Evolutionary conservation across 2,888 invertebrate species (phyloP), one percentile per base, ranked within the genome.

Genomic region (Morpho helenor): DNA sequence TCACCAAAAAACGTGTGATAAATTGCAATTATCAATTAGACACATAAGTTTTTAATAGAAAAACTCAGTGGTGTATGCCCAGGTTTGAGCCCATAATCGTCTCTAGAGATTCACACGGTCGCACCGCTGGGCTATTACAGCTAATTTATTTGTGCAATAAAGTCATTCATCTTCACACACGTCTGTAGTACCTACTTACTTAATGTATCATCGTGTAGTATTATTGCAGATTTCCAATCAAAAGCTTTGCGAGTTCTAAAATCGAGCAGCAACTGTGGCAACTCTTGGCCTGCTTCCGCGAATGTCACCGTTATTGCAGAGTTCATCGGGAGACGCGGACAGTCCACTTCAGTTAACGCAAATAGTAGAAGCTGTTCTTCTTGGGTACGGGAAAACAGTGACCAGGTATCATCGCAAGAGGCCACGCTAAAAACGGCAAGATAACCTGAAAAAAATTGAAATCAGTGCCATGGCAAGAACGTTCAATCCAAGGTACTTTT

Each of bases 211-310:
- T 97, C 96, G 68, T 95, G 94, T 31, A 97, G 80, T 46, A 96
- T 84, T 46, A 94, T 91, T 9, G 94, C 93, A 0, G 94, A 93
- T 70, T 93, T 94, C 96, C 96, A 96, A 48, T 92, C 87, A 7
- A 96, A 91, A 0, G 93, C 91, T 50, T 91, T 87, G 45, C 91
- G 89, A 6, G 93, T 93, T 69, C 95, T 91, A 59, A 96, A 85
- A 77, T 97, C 97, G 2, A 96, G 84, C 7, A 96, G 79, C 16
- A 97, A 78, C 80, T 97, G 97, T 0, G 96, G 93, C 61, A 96
- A 77, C 79, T 96, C 96, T 61, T 95, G 92, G 0, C 95, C 95
- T 45, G 91, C 84, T 1, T 90, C 87, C n/a, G 94, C 84, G 56
- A 94, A 84, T 0, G 96, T 96, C 56, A 92, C 92, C 52, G 95